Evolutionary conservation across 2,888 invertebrate species (phyloP), one percentile per base, ranked within the genome.

Genomic region (Eutolmus rufibarbis): DNA sequence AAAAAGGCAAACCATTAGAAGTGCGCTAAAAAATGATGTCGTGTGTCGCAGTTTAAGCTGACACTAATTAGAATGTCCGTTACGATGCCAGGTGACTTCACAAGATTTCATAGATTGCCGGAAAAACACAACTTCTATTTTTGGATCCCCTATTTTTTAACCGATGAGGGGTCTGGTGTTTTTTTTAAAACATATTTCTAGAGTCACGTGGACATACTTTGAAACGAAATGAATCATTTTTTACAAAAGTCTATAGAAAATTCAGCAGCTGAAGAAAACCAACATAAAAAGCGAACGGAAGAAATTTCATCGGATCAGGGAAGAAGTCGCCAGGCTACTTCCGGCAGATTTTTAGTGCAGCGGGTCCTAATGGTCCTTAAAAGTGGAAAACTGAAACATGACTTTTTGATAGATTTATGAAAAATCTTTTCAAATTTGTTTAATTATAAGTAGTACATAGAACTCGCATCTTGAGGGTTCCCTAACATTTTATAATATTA

Each of bases 11-110:
- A 87, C 34, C 81, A 81, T 87, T 74, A 79, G 57, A 66, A 66
- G 12, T 23, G 23, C 66, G 66, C 23, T 78, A 79, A 87, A 74
- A 81, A 87, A 51, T 56, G 66, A 43, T 74, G 46, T 51, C 85
- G 43, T 74, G 46, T 46, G 84, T 74, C 74, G 28, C 14, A 43
- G 46, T 31, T 57, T 8, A 79, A 19, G 8, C 43, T 85, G 74
- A 86, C 51, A 78, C 56, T 87, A 79, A 79, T 87, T 87, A 81
- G 74, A 87, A 87, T 40, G 74, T 74, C 79, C 79, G 78, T 79
- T 78, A 79, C 66, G 9, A 78, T n/a, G 40, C 86, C 86, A 86
- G 86, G 86, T 86, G 86, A 86, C 77, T 74, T 23, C 8, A 57
- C 9, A 3, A 46, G 57, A 19, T 31, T 82, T 5, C 57, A 19